Evolutionary conservation across 1,140 invertebrate species (phyloP), one percentile per base, ranked within the genome.

Genomic region (Papilio polytes): DNA sequence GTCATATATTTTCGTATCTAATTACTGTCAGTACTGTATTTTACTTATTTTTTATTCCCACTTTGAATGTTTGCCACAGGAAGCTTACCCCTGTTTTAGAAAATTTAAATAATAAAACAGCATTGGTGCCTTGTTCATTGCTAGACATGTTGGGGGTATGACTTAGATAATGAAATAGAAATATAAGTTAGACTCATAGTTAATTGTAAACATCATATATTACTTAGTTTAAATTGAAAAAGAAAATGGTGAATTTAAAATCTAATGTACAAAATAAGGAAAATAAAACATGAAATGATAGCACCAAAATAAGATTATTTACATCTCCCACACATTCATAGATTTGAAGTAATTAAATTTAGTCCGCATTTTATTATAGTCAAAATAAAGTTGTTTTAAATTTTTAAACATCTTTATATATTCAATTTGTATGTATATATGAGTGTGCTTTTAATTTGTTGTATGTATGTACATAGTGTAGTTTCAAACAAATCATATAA

Each of bases 81-180:
- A 20, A 20, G n/a, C 18, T 18, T 56, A 56, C 53, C 53, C n/a
- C 53, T 56, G 53, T n/a, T 56, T 6, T 56, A 56, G 8, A n/a
- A 2, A 10, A 9, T n/a, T 51, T 51, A 18, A 4, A 51, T 20
- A 56, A 2, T 59, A 20, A 20, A 22, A 59, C 18, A 22, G 56
- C 56, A 59, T 59, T 59, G 22, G 56, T 59, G 56, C 56, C 20
- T 59, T 59, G n/a, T 20, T 59, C 56, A 59, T 59, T 59, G 56
- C 20, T 59, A 59, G 56, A 51, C 48, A 51, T 51, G 1, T 41
- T 51, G 3, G 2, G 13, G 18, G 48, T 51, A 51, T 51, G 3
- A 51, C 15, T 18, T 51, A 51, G 13, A 51, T 51, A 51, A 51
- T 20, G 15, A 56, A 9, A 56, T 56, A 56, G 53, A 56, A n/a